Conservation (phyloP, 2,888 invertebrate species). For the Epinotia bilunana region DNA sequence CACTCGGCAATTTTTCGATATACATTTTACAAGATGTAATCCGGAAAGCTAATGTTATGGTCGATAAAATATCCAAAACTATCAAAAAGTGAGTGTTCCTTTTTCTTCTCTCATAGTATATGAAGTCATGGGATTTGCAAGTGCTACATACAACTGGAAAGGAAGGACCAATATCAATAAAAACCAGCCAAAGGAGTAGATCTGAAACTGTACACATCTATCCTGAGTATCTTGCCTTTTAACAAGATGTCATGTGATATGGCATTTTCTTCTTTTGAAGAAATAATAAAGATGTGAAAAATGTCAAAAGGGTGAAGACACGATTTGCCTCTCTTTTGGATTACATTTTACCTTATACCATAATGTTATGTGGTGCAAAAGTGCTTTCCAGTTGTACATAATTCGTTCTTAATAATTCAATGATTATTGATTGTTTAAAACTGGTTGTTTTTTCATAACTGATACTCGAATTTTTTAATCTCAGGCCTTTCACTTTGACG, state of each 20-base stretch:
- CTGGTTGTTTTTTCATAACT: neutral
- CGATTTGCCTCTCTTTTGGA: neutral
- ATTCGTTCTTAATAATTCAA: neutral
- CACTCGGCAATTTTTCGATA: conserved; percentile 65
- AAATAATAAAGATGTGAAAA: neutral
- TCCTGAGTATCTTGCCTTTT: no score
- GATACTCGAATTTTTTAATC: conserved; percentile 42
- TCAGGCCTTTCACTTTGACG: conserved; percentile 67
- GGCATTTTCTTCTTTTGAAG: no score
- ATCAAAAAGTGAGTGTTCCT: conserved; percentile 55
- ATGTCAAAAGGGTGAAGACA: neutral
- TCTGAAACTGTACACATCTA: no score
- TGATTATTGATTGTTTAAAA: neutral
- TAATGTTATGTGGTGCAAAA: neutral
- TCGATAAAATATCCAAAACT: conserved; percentile 49
- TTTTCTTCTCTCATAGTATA: neutral
- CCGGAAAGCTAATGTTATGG: conserved; percentile 50
- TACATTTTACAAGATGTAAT: conserved; percentile 62
- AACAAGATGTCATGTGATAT: no score
- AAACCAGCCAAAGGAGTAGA: neutral
- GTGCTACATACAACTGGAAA: neutral
- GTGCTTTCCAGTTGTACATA: neutral
- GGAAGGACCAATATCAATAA: neutral
- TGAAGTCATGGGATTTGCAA: neutral
- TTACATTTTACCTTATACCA: neutral